A percentile compares a stretch with the other conserved stretches of the same genome.
These are phyloP conservation scores for Nemoura dubitans DNA, from an alignment of 2,888 invertebrate species.

Conservation along the genomic window DNA sequence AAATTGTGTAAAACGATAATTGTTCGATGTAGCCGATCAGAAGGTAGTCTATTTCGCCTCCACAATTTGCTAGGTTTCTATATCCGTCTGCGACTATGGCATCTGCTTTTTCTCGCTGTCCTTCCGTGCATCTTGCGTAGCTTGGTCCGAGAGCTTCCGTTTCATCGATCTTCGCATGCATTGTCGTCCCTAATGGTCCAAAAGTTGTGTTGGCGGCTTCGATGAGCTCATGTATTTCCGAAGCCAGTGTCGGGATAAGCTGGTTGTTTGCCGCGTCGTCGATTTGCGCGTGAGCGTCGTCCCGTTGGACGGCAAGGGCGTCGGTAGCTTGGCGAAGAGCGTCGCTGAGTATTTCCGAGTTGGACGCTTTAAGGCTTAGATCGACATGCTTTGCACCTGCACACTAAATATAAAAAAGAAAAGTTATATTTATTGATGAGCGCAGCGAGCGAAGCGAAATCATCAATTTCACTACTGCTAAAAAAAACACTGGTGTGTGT, in stretches of 20 bases:
- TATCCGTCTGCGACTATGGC: not conserved
- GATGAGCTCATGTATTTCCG: not conserved
- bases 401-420: not conserved
- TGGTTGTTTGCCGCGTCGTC: not conserved
- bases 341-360: not conserved
- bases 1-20: not conserved
- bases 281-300: not conserved
- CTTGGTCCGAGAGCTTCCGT: not conserved
- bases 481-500: no score
- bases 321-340: not conserved
- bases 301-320: not conserved
- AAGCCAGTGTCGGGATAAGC: not conserved
- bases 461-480: no score
- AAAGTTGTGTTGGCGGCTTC: not conserved
- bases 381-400: not conserved
- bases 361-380: not conserved
- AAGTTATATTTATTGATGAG: no score
- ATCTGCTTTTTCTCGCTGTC: constrained; percentile 15
- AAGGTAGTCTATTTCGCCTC: not conserved
- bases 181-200: not conserved
- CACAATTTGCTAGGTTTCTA: not conserved
- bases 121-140: not conserved
- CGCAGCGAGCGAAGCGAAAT: no score
- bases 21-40: not conserved
- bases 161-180: not conserved